phyloP scores from a whole-genome alignment of 2,113 vertebrate genomes.

The Lutjanus erythropterus region DNA sequence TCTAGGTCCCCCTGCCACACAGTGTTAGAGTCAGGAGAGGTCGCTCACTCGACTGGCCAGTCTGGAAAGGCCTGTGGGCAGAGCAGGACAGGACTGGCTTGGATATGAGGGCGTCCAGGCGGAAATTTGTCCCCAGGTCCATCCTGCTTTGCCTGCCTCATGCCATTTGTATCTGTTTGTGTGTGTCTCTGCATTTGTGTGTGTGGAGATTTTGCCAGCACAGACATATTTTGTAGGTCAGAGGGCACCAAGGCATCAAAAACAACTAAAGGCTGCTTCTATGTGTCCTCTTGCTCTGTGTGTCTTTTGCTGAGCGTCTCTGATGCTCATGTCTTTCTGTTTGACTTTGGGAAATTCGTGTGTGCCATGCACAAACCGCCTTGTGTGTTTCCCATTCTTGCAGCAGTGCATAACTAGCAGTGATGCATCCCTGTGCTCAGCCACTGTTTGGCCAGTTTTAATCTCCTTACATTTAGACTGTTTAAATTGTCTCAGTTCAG shows the following conservation, averaged over 20 bases:
- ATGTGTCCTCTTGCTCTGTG: slow-evolving; percentile 44
- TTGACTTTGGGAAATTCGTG: slow-evolving; percentile 54
- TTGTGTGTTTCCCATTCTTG: slow-evolving; percentile 46
- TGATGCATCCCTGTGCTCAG: slow-evolving; percentile 54
- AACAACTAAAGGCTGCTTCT: slow-evolving; percentile 65
- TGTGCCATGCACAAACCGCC: neutral
- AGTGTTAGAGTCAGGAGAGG: slow-evolving; percentile 78
- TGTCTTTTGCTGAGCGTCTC: slow-evolving; percentile 44
- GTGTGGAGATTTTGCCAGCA: slow-evolving; percentile 47
- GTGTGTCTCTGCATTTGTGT: slow-evolving; percentile 27
- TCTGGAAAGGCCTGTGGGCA: slow-evolving; percentile 64
- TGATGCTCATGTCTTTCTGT: slow-evolving; percentile 45
- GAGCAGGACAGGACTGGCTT: slow-evolving; percentile 57
- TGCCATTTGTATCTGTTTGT: slow-evolving; percentile 69
- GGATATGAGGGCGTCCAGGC: slow-evolving; percentile 66
- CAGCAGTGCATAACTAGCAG: slow-evolving; percentile 24
- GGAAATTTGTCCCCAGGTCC: slow-evolving; percentile 77
- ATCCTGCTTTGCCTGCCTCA: slow-evolving; percentile 71
- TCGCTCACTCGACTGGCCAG: slow-evolving; percentile 74
- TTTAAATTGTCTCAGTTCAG: slow-evolving; percentile 84
- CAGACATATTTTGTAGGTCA: slow-evolving; percentile 65
- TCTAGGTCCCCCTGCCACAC: slow-evolving; percentile 80
- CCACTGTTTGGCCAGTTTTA: slow-evolving; percentile 78
- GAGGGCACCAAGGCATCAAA: slow-evolving; percentile 61
- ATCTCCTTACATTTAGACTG: slow-evolving; percentile 82